Base-by-base conservation (phyloP, 1,140 invertebrate genomes). In the Sitophilus oryzae region DNA sequence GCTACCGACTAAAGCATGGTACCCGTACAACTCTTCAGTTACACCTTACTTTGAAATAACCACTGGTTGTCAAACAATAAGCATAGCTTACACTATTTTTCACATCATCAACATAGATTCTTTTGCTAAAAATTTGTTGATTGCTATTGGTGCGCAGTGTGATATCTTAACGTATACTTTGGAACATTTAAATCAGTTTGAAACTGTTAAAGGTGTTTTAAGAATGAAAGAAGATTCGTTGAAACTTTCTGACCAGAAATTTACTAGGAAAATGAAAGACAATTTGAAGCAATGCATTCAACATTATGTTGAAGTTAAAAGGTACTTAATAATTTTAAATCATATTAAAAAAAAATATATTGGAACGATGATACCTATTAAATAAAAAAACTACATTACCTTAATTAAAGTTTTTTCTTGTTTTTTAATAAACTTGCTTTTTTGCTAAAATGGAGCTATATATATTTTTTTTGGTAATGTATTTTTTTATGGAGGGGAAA, bases 221-320 rank as follows among this genome's bases (percentile, higher is more conserved):
- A 1, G 19, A 16, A n/a, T 19, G 19, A n/a, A 18, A 6, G 18
- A 47, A 10, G 5, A 18, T 11, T 9, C 11, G 16, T 20, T 36
- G 19, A 9, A 47, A 30, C n/a, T 6, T 30, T 14, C 8, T 36
- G 9, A 36, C 11, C 34, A 3, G 9, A 2, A 18, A 3, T 47
- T 47, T 47, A 11, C 5, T 6, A 9, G 36, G 25, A 34, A 47
- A 36, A 47, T 47, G 45, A 21, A 18, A 19, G 36, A 1, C 9
- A 47, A 47, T 36, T 36, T 47, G 9, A 47, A 47, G 2, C 1
- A 3, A 10, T 47, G 45, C 35, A 19, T 47, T 20, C 25, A 23
- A 20, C 45, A 47, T 16, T 34, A 34, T 16, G 14, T 35, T 34
- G 25, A 35, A 36, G 19, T 47, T 18, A 47, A 36, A 47, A 35